Conservation (phyloP, 2,797 vertebrate genomes). For the Danio albolineatus region DNA sequence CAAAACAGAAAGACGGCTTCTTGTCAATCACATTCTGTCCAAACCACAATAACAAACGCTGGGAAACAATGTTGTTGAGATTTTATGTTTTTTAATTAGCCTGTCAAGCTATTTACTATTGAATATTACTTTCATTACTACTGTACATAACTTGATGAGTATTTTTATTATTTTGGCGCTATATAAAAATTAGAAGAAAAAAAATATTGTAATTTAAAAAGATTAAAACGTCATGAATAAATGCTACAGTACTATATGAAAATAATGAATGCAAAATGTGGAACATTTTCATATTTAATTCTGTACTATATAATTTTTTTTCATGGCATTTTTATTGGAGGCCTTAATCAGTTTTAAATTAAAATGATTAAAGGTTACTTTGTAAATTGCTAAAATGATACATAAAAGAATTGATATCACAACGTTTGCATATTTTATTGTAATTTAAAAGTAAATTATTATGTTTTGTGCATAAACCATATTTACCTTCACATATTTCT, state of each 20-base stretch:
- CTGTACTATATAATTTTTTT: too few species aligned
- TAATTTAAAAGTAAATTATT: neutral
- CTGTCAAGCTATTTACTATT: neutral
- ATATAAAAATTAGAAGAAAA: too few species aligned
- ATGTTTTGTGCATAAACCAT: neutral
- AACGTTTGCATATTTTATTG: neutral
- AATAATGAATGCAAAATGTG: too few species aligned
- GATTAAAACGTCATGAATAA: too few species aligned
- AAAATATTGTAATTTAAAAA: too few species aligned
- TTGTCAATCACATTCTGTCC: conserved; percentile 33
- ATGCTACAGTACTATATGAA: too few species aligned
- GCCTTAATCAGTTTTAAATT: neutral
- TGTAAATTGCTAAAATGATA: neutral
- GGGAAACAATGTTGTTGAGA: conserved; percentile 26
- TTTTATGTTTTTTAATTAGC: neutral
- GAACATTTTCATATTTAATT: too few species aligned
- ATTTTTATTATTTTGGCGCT: too few species aligned
- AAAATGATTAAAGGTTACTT: neutral
- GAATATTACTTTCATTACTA: neutral
- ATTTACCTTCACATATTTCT: too few species aligned
- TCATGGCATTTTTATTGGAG: too few species aligned
- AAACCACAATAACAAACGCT: conserved; percentile 19
- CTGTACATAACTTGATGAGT: too few species aligned
- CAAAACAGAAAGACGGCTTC: conserved; percentile 36
- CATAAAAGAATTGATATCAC: neutral